Conservation (phyloP, 2,888 invertebrate genomes). For the Hypercompe scribonia region DNA sequence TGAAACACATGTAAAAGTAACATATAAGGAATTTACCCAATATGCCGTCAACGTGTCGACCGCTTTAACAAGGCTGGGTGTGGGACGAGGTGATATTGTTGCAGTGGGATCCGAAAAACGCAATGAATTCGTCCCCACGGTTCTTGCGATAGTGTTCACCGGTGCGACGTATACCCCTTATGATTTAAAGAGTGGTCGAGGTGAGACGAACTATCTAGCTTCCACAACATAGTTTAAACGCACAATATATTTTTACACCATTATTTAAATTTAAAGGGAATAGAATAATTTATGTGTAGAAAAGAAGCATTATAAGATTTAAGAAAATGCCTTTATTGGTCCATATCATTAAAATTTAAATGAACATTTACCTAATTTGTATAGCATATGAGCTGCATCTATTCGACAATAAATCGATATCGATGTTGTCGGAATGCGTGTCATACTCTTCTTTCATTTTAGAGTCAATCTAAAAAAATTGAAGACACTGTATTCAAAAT, state of each 20-base stretch:
- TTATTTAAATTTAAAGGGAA: constrained; percentile 17
- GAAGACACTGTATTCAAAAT: neutral
- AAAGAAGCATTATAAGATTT: constrained; percentile 2
- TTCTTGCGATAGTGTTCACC: constrained; percentile 81
- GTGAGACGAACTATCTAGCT: constrained; percentile 55
- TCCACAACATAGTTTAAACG: constrained; percentile 37
- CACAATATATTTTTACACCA: constrained; percentile 33
- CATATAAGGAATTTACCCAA: constrained; percentile 83
- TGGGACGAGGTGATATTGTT: constrained; percentile 83
- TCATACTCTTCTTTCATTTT: too few relatives aligned
- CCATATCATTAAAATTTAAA: too few relatives aligned
- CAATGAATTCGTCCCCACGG: constrained; percentile 82
- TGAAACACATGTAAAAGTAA: constrained; percentile 81
- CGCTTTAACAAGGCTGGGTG: constrained; percentile 79
- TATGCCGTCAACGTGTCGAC: constrained; percentile 83
- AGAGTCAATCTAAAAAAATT: too few relatives aligned
- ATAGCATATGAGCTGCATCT: neutral
- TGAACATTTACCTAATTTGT: neutral
- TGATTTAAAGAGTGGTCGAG: constrained; percentile 66
- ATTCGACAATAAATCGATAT: neutral
- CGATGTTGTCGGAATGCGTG: neutral
- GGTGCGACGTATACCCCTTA: constrained; percentile 71
- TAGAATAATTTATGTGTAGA: neutral
- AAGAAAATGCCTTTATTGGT: neutral
- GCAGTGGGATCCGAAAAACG: constrained; percentile 88